A percentile compares a stretch with the other conserved stretches of the same genome.
Conservation (phyloP, 2,888 invertebrate genomes). For the Hedya salicella region DNA sequence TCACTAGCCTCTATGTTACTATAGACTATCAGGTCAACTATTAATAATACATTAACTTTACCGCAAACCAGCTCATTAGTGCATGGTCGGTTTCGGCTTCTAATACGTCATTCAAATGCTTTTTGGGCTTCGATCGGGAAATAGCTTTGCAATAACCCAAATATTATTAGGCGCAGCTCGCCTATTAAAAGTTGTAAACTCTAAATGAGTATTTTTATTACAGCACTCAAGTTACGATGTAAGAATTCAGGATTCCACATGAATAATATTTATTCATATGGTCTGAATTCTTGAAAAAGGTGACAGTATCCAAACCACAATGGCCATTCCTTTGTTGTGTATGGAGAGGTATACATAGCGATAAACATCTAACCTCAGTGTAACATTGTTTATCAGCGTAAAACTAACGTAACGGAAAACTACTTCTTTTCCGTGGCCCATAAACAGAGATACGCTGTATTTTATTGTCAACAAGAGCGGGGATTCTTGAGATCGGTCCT, state of each 20-base stretch:
- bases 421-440: not conserved
- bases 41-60: constrained; percentile 47
- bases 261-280: constrained; percentile 3
- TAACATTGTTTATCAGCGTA: constrained; percentile 6
- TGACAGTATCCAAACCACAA: constrained; percentile 3
- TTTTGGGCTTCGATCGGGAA: constrained; percentile 54
- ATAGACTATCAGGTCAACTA: constrained; percentile 37
- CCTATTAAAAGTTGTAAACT: constrained; percentile 61
- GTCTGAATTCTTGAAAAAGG: not conserved
- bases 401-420: constrained; percentile 1
- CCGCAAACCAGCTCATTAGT: constrained; percentile 44
- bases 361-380: constrained; percentile 4
- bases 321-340: constrained; percentile 21
- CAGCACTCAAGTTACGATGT: constrained; percentile 54
- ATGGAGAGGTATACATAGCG: not conserved
- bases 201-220: constrained; percentile 63
- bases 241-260: constrained; percentile 56
- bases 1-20: constrained; percentile 3
- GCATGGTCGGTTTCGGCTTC: constrained; percentile 54
- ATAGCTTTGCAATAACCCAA: constrained; percentile 60
- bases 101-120: constrained; percentile 55
- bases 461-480: constrained; percentile 40
- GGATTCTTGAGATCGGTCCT: constrained; percentile 53
- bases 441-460: constrained; percentile 20
- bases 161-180: constrained; percentile 58